A percentile compares a stretch with the other conserved stretches of the same genome.
Conservation (phyloP, 2,113 vertebrate genomes). For the Triplophysa dalaica region DNA sequence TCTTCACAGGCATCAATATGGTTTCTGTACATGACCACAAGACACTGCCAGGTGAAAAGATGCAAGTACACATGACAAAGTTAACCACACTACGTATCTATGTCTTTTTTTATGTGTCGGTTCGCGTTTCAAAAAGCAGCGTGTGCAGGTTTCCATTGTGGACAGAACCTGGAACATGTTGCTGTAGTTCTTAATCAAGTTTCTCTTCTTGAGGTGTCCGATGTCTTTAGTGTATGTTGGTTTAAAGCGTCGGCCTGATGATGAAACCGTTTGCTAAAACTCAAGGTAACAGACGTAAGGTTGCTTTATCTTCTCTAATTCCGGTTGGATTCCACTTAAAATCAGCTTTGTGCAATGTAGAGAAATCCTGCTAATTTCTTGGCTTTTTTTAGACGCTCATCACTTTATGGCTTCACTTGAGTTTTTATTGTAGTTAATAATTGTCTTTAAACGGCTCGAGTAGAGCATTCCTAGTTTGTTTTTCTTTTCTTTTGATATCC, state of each 20-base stretch:
- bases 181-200: constrained; percentile 13
- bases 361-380: constrained; percentile 5
- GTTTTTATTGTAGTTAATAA: constrained; percentile 16
- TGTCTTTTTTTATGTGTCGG: neutral
- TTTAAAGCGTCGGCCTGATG: neutral
- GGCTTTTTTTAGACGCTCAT: constrained; percentile 2
- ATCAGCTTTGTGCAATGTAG: constrained; percentile 8
- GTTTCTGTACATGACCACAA: constrained; percentile 29
- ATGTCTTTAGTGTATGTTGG: constrained; percentile 4
- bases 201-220: neutral
- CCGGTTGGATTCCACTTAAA: constrained; percentile 25
- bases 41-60: constrained; percentile 48
- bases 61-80: constrained; percentile 14
- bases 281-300: neutral
- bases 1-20: constrained; percentile 1
- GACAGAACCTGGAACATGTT: constrained; percentile 21
- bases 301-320: constrained; percentile 13
- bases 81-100: constrained; percentile 32
- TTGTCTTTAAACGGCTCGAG: neutral
- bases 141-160: constrained; percentile 16
- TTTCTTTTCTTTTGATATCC: neutral
- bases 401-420: constrained; percentile 2
- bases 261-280: neutral
- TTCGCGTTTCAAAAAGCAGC: constrained; percentile 16
- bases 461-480: neutral